Evolutionary conservation across 1,140 invertebrate genomes (phyloP), one percentile per base, ranked within the genome.

Genomic region (Pissodes strobi): DNA sequence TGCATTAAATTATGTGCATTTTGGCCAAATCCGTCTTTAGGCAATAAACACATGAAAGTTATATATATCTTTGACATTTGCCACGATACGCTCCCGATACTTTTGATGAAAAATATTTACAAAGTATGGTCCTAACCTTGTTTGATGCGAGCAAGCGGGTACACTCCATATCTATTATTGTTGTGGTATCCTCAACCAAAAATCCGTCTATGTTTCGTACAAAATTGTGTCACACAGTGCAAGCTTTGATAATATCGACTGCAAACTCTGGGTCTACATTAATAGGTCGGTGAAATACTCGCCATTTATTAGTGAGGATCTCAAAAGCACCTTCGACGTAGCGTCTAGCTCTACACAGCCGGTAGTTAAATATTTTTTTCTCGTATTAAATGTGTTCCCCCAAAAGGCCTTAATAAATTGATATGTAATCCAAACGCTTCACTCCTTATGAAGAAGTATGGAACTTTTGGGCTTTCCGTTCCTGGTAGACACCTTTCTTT

Each of bases 331-430:
- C 81, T 66, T 82, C 80, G 10, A 80, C 67, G n/a, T 76, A 72
- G 38, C 74, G 53, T 56, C 78, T 58, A 21, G 73, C 78, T 60
- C 72, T 67, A 23, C 69, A 69, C n/a, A 79, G 46, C 22, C 76
- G 66, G 63, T 82, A 82, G 63, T 83, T 82, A 69, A 79, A 82
- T 15, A 80, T 69, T 66, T 57, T 56, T 73, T 43, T 72, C 48
- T 21, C 69, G 45, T 38, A 68, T 37, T 30, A 80, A 61, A 25
- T 51, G 27, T 46, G 48, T 74, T 60, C 74, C 72, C 13, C 75
- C 57, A 68, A 76, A 80, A 23, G 79, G 79, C 46, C 73, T 59
- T 52, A 80, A 53, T 19, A 79, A 34, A 61, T 76, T 41, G 12
- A 52, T 49, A 10, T 51, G 64, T 22, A 78, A 64, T 39, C 63